A percentile compares a stretch with the other conserved stretches of the same genome.
These are phyloP conservation scores for Erinaceus europaeus DNA, from an alignment of 2,113 vertebrate genomes.

Conservation along the genomic window DNA sequence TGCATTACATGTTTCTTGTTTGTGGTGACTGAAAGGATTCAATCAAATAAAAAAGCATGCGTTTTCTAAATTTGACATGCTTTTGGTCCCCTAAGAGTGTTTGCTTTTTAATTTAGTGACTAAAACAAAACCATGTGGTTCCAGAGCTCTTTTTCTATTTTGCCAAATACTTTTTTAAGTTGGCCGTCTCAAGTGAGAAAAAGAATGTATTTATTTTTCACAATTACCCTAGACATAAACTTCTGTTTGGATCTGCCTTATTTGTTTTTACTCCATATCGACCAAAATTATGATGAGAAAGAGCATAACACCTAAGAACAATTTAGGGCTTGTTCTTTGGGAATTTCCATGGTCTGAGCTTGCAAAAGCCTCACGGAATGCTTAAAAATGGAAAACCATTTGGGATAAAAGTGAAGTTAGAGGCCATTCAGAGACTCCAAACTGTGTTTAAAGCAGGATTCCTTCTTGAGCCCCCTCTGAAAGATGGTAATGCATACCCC, in stretches of 20 bases:
- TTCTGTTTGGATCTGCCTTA: slow-evolving; percentile 29
- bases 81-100: background rate
- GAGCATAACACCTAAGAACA: background rate
- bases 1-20: background rate
- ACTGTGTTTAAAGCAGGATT: slow-evolving; percentile 9
- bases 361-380: background rate
- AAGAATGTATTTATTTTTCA: slow-evolving; percentile 26
- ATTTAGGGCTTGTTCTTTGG: slow-evolving; percentile 12
- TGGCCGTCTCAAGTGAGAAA: slow-evolving; percentile 25
- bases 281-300: slow-evolving; percentile 28
- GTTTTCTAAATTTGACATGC: slow-evolving; percentile 5
- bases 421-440: slow-evolving; percentile 3
- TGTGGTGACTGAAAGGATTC: slow-evolving; percentile 28
- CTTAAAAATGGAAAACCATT: slow-evolving; percentile 26
- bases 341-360: slow-evolving; percentile 29
- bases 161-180: slow-evolving; percentile 17
- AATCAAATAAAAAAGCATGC: slow-evolving; percentile 2
- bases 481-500: background rate
- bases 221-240: background rate
- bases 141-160: slow-evolving; percentile 26
- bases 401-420: slow-evolving; percentile 20
- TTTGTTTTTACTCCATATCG: slow-evolving; percentile 21
- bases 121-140: background rate
- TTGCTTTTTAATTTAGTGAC: background rate
- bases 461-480: background rate